Base-by-base conservation (phyloP, 2,888 invertebrate species). In the Euplagia quadripunctaria region DNA sequence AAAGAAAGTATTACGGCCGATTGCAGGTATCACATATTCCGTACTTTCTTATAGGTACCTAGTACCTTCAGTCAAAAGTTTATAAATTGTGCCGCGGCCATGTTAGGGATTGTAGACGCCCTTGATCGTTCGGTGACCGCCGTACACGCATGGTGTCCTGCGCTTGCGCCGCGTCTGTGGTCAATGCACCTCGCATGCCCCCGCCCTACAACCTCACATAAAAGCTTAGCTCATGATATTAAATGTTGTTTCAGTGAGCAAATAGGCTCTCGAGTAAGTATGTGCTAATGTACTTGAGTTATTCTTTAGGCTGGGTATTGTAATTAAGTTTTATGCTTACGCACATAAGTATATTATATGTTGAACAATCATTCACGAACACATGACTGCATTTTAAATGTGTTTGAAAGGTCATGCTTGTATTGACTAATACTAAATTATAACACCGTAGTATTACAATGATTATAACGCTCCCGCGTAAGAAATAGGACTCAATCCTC, bases 81-180 rank as follows among this genome's bases (percentile, higher is more conserved):
- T 20, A 58, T 71, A n/a, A 82, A 73, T 79, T 82, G 76, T 68
- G 70, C 79, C 77, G 81, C 70, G 65, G 66, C 81, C 79, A 73
- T 78, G 78, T 87, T 87, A 93, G 95, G 94, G 95, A 95, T 95
- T 94, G 95, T 95, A 92, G 93, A 83, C 92, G 94, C 94, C 95
- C 95, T 95, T 95, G 94, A 85, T 90, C 84, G 88, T 85, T 80
- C 85, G 86, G 86, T 88, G 90, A 89, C 90, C 90, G 89, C 86
- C 85, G 87, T 84, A 81, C 88, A 87, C 89, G 89, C 89, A 85
- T 85, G 85, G 80, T 83, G 78, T 55, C 68, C 71, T 84, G 77
- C 76, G 77, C 79, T 68, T 76, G 72, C 77, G 72, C 68, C 65
- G 70, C 72, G 43, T 31, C 31, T 64, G 77, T 84, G 83, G 84